Conservation (phyloP, 2,888 invertebrate genomes). For the Alloscopus bannaensis region DNA sequence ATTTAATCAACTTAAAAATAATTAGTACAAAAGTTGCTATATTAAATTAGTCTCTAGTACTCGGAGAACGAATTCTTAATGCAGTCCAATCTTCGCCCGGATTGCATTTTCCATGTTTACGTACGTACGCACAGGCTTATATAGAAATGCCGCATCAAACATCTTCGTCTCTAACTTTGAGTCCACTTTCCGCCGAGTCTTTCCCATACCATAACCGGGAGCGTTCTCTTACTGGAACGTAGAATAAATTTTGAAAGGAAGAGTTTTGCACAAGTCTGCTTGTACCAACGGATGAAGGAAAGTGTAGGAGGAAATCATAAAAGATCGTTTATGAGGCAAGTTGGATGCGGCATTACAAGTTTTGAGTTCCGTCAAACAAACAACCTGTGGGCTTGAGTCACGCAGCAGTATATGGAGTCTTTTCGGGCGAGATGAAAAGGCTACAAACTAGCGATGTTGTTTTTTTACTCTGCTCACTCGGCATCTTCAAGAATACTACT, state of each 20-base stretch:
- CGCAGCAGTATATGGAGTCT: conserved; percentile 43
- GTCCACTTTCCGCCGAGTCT: too few relatives aligned
- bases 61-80: conserved; percentile 18
- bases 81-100: conserved; percentile 1
- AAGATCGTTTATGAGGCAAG: conserved; percentile 52
- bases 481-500: conserved; percentile 9
- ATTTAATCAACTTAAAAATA: conserved; percentile 62
- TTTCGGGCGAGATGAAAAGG: conserved; percentile 30
- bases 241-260: too few relatives aligned
- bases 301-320: conserved; percentile 53
- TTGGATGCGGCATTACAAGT: conserved; percentile 28
- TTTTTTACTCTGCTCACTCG: conserved; percentile 22
- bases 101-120: background rate
- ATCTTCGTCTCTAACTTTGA: too few relatives aligned
- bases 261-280: too few relatives aligned
- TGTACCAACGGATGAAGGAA: conserved; percentile 17
- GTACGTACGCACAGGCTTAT: too few relatives aligned
- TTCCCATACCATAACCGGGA: too few relatives aligned
- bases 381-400: conserved; percentile 62
- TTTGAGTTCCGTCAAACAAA: conserved; percentile 39
- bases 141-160: too few relatives aligned
- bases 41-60: conserved; percentile 54
- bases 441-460: conserved; percentile 12
- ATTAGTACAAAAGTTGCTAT: conserved; percentile 54
- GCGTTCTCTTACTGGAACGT: too few relatives aligned